These are phyloP conservation scores for Dendroctonus ponderosae DNA, from an alignment of 1,140 invertebrate genomes.

Conservation along the genomic window DNA sequence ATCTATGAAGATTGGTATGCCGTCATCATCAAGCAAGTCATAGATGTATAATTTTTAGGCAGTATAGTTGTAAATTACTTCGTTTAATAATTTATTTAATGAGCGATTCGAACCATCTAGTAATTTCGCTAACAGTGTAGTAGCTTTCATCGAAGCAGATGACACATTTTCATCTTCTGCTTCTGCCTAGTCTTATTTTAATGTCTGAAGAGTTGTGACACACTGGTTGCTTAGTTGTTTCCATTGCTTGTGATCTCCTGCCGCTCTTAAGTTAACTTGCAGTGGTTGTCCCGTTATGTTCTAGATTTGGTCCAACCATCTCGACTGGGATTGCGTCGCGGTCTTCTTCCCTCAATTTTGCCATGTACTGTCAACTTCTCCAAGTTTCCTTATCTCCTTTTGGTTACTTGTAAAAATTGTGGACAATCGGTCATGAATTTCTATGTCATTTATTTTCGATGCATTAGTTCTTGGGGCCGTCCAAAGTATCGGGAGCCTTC, in stretches of 20 bases:
- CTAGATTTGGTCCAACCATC: background rate
- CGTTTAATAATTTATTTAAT: too few relatives aligned
- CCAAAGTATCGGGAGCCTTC: too few relatives aligned
- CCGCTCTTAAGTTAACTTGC: slow-evolving; percentile 2
- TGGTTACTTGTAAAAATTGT: background rate
- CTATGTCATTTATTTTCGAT: background rate
- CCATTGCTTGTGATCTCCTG: background rate
- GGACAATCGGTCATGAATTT: background rate
- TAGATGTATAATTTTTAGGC: too few relatives aligned
- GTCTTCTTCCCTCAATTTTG: background rate
- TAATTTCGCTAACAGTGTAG: too few relatives aligned
- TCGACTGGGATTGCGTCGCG: background rate
- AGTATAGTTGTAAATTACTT: too few relatives aligned
- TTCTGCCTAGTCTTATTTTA: too few relatives aligned
- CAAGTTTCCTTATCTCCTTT: background rate
- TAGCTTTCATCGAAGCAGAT: too few relatives aligned
- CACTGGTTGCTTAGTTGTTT: slow-evolving; percentile 3
- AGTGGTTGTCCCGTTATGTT: background rate
- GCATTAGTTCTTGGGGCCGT: background rate
- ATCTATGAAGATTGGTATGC: too few relatives aligned
- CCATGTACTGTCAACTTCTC: background rate
- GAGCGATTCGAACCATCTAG: too few relatives aligned
- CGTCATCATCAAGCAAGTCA: too few relatives aligned
- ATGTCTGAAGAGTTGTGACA: slow-evolving; percentile 11
- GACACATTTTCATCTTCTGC: too few relatives aligned